Conservation (phyloP, 2,113 vertebrate genomes). For the Clarias gariepinus region DNA sequence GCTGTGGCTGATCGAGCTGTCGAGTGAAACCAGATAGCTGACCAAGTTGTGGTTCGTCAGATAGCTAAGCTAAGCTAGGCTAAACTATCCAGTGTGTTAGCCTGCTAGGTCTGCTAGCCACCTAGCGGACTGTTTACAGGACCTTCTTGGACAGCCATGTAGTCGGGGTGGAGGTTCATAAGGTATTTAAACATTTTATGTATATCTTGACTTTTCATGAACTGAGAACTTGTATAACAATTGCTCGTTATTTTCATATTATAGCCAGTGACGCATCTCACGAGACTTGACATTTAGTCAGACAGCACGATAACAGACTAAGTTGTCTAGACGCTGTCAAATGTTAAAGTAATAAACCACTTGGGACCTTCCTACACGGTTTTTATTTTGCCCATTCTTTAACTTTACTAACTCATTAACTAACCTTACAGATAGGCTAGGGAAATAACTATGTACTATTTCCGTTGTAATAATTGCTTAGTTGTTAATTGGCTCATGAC, state of each 20-base stretch:
- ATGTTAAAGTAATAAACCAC: background rate
- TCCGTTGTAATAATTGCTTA: background rate
- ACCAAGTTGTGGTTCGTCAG: constrained; percentile 27
- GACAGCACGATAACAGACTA: too few species aligned
- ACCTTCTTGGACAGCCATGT: background rate
- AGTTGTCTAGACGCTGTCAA: background rate
- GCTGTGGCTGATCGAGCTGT: constrained; percentile 3
- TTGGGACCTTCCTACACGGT: background rate
- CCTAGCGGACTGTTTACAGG: background rate
- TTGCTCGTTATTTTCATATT: background rate
- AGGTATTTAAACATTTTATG: background rate
- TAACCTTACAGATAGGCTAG: background rate
- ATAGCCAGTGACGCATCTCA: background rate
- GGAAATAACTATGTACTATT: background rate
- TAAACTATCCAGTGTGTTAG: constrained; percentile 16
- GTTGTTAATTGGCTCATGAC: too few species aligned
- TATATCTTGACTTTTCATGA: background rate
- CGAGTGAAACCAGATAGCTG: constrained; percentile 24
- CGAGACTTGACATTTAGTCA: background rate
- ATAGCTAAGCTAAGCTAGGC: constrained; percentile 20
- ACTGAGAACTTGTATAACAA: too few species aligned
- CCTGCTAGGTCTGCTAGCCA: background rate
- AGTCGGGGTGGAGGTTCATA: background rate
- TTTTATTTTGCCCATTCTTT: background rate
- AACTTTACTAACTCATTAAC: background rate